Conservation (phyloP, 1,140 invertebrate genomes). For the Octopus sinensis region DNA sequence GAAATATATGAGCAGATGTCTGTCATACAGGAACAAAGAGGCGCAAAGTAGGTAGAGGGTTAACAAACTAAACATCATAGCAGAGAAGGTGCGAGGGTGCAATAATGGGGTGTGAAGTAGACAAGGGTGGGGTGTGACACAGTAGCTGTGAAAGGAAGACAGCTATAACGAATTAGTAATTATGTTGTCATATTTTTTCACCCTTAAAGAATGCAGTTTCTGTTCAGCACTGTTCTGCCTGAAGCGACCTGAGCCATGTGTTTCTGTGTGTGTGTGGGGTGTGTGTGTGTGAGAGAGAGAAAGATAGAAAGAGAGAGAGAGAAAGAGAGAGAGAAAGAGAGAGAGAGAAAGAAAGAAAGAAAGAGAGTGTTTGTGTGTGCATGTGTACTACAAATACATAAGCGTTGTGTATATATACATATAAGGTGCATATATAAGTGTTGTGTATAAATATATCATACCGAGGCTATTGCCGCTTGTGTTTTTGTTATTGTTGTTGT, state of each 20-base stretch:
- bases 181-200: no score
- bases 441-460: no score
- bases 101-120: background rate
- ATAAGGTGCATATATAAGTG: no score
- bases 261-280: background rate
- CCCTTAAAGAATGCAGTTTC: no score
- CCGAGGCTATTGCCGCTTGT: no score
- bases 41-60: background rate
- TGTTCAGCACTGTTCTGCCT: no score
- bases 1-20: no score
- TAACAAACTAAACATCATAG: background rate
- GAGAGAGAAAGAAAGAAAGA: background rate
- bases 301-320: conserved; percentile 20
- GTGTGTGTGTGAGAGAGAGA: background rate
- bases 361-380: background rate
- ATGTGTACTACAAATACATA: no score
- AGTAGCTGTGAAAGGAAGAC: background rate
- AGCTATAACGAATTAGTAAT: no score
- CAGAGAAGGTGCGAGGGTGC: background rate
- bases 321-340: conserved; percentile 9
- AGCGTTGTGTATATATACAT: no score
- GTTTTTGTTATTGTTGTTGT: no score
- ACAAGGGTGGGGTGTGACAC: background rate
- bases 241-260: no score
- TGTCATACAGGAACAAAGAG: background rate